A percentile compares a stretch with the other conserved stretches of the same genome.
These are phyloP conservation scores for Ptilodon capucinus DNA, from an alignment of 2,888 invertebrate genomes.

Conservation along the genomic window DNA sequence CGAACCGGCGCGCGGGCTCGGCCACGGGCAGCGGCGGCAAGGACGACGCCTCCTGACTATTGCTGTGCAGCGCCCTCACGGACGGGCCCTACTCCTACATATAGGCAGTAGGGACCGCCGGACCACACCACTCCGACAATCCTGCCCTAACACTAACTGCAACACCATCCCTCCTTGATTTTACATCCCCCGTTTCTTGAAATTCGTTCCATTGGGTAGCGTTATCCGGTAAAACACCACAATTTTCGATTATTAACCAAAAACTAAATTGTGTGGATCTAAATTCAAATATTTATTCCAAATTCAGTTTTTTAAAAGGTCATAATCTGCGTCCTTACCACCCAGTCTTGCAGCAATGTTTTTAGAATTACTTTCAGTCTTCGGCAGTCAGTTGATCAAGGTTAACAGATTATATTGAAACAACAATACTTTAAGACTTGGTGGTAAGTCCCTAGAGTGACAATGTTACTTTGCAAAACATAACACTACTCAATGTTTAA, in stretches of 20 bases:
- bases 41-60: slow-evolving; percentile 98
- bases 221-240: background rate
- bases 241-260: no score
- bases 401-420: no score
- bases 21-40: slow-evolving; percentile 80
- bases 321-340: no score
- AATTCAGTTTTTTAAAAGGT: no score
- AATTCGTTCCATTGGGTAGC: slow-evolving; percentile 1
- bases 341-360: no score
- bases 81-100: slow-evolving; percentile 98
- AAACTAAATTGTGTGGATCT: no score
- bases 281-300: no score
- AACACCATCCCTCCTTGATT: slow-evolving; percentile 7
- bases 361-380: no score
- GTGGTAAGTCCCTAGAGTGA: no score
- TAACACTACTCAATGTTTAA: slow-evolving; percentile 1
- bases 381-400: no score
- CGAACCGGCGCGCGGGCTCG: slow-evolving; percentile 85
- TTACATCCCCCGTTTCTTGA: slow-evolving; percentile 3
- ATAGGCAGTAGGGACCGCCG: slow-evolving; percentile 74
- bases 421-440: no score
- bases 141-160: slow-evolving; percentile 33
- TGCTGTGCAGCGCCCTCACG: slow-evolving; percentile 99
- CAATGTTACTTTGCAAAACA: no score
- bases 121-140: slow-evolving; percentile 47